Conservation (phyloP, 2,888 invertebrate species). For the Patella depressa region DNA sequence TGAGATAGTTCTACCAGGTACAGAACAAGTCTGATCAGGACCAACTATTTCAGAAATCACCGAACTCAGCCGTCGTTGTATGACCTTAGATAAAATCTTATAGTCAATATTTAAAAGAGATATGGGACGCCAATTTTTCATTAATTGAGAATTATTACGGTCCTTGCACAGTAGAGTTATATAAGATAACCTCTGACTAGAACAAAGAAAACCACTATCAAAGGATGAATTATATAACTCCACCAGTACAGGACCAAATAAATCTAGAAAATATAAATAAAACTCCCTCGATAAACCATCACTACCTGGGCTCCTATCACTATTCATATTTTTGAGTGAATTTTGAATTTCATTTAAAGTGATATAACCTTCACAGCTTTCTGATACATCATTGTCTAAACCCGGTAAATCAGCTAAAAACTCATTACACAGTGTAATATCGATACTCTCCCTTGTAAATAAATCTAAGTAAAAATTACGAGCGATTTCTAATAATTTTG, state of each 20-base stretch:
- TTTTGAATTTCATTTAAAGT: conserved; percentile 13
- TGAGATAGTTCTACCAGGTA: too few relatives aligned
- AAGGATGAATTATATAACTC: conserved; percentile 25
- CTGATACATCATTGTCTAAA: not conserved
- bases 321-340: conserved; percentile 28
- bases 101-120: conserved; percentile 43
- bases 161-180: conserved; percentile 43
- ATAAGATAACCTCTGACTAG: conserved; percentile 22
- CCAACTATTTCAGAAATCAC: too few relatives aligned
- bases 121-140: conserved; percentile 46
- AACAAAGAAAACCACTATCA: conserved; percentile 25
- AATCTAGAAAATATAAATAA: conserved; percentile 31
- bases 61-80: conserved; percentile 32
- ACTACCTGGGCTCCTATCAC: conserved; percentile 37
- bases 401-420: not conserved
- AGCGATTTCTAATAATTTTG: too few relatives aligned
- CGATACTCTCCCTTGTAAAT: too few relatives aligned
- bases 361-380: conserved; percentile 12
- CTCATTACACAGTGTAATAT: too few relatives aligned
- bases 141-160: conserved; percentile 20
- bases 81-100: conserved; percentile 42
- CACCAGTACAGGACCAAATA: conserved; percentile 27
- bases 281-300: conserved; percentile 43
- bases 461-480: too few relatives aligned
- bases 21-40: too few relatives aligned